Evolutionary conservation across 2,888 invertebrate species (phyloP).

Genomic region (Trissonchulus sp.): DNA sequence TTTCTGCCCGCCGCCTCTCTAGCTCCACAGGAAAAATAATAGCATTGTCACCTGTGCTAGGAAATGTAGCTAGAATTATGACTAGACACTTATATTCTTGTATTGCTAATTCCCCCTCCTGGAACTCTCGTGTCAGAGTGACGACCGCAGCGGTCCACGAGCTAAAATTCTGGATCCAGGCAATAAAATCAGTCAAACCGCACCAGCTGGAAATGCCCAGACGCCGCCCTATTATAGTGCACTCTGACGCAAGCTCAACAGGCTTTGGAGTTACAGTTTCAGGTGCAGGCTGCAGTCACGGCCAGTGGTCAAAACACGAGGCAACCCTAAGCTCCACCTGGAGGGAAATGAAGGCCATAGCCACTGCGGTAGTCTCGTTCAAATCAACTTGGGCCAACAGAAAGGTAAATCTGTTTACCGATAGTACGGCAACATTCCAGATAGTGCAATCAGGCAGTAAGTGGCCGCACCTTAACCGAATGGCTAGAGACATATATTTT

Average conservation of each 20-base stretch:
- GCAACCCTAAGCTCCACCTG: no score
- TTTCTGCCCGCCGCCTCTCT: no score
- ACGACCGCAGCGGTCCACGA: not conserved
- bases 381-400: not conserved
- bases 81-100: not conserved
- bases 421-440: not conserved
- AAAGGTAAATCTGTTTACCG: not conserved
- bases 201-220: not conserved
- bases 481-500: not conserved
- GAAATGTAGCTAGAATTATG: not conserved
- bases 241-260: not conserved
- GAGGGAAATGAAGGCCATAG: not conserved
- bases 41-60: not conserved
- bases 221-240: not conserved
- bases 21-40: no score
- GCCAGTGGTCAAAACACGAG: no score
- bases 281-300: no score
- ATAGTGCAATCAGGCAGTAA: not conserved
- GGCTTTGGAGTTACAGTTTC: not conserved
- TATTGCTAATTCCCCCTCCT: not conserved
- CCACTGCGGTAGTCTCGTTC: not conserved
- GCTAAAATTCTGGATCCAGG: conserved; percentile 5
- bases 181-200: not conserved
- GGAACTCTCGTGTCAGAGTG: not conserved
- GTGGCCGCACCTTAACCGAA: not conserved